These are phyloP conservation scores for Eudorcas thomsonii DNA, from an alignment of 2,113 vertebrate genomes.

Conservation along the genomic window DNA sequence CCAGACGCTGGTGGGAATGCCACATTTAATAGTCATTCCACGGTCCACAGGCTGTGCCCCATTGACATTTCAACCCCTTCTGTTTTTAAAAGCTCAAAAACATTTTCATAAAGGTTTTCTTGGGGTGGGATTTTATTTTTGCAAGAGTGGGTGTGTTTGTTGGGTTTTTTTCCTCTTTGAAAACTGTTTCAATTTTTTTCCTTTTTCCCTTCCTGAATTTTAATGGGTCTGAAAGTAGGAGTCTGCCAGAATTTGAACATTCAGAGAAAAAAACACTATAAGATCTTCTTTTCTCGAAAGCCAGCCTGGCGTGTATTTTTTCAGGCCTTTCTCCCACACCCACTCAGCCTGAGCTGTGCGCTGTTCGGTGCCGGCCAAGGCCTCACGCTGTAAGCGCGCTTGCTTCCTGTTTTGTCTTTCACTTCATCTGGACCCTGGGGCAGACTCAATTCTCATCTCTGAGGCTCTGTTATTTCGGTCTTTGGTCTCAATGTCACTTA, in stretches of 20 bases:
- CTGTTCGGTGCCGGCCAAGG: not conserved
- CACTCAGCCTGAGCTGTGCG: not conserved
- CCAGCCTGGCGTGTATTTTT: not conserved
- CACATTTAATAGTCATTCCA: not conserved
- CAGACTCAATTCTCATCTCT: conserved; percentile 10
- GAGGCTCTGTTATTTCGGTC: conserved; percentile 55
- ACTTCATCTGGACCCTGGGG: conserved; percentile 38
- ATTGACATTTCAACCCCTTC: not conserved
- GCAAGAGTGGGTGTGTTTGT: conserved; percentile 58
- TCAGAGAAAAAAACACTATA: conserved; percentile 13
- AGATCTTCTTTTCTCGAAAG: conserved; percentile 12
- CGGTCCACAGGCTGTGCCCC: not conserved
- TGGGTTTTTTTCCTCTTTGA: conserved; percentile 32
- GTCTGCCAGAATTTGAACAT: conserved; percentile 52
- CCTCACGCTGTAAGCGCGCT: fast-evolving
- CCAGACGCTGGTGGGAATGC: not conserved
- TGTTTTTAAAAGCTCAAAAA: conserved; percentile 42
- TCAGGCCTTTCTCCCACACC: conserved; percentile 29
- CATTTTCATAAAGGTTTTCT: conserved; percentile 40
- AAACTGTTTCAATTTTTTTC: not conserved
- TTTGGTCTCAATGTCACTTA: conserved; percentile 51
- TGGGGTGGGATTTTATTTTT: conserved; percentile 58
- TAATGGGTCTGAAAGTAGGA: conserved; percentile 44
- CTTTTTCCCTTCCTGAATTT: conserved; percentile 54
- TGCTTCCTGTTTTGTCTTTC: conserved; percentile 36